Percentiles rank a stretch among this genome's conserved stretches.
These are phyloP conservation scores for Gambelia wislizenii DNA, from an alignment of 2,797 vertebrate genomes.

Conservation along the genomic window DNA sequence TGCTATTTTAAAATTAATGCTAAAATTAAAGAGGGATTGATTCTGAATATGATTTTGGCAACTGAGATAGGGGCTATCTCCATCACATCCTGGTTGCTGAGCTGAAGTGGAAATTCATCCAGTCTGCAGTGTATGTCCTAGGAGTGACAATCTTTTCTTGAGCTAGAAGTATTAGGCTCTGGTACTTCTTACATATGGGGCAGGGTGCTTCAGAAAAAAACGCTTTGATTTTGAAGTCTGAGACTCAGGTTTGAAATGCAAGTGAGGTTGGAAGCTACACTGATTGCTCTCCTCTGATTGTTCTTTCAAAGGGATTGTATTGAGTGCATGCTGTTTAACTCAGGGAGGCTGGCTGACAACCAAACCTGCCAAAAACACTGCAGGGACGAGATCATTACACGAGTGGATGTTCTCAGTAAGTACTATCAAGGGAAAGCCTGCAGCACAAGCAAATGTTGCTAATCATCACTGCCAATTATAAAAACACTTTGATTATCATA, in stretches of 20 bases:
- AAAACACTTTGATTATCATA: neutral
- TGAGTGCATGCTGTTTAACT: slow-evolving; percentile 92
- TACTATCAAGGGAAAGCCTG: slow-evolving; percentile 1
- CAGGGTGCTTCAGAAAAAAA: too few relatives aligned
- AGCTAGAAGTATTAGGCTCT: neutral
- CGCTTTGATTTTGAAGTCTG: neutral
- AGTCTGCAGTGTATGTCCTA: neutral
- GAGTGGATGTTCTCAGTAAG: slow-evolving; percentile 90
- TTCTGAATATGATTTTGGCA: neutral
- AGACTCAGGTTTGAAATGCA: neutral
- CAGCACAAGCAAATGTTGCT: neutral
- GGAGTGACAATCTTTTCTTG: neutral
- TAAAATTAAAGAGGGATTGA: neutral
- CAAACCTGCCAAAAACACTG: slow-evolving; percentile 91
- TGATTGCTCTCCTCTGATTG: neutral
- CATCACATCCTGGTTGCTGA: neutral
- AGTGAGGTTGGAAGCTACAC: neutral
- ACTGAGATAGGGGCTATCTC: accelerated
- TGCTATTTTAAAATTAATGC: neutral
- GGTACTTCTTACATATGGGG: neutral
- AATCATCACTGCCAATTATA: neutral
- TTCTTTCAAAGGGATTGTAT: slow-evolving; percentile 89
- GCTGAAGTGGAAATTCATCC: slow-evolving; percentile 18
- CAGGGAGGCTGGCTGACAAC: slow-evolving; percentile 90
- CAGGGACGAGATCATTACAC: slow-evolving; percentile 87